A percentile compares a stretch with the other conserved stretches of the same genome.
phyloP scores from a whole-genome alignment of 2,113 vertebrate genomes.

The Poeciliopsis occidentalis region DNA sequence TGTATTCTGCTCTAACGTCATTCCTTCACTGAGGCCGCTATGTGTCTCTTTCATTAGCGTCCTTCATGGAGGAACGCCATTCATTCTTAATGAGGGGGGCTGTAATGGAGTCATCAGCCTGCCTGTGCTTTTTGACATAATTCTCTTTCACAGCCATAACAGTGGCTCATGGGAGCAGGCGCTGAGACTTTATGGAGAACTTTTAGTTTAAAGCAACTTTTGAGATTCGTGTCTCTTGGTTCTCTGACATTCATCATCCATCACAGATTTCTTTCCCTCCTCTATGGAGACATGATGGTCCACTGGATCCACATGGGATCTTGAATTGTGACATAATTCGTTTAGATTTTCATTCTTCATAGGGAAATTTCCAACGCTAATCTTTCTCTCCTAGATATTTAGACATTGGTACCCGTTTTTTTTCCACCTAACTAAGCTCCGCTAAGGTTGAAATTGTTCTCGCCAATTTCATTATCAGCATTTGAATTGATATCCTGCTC shows the following conservation, averaged over 20 bases:
- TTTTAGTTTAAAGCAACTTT: slow-evolving; percentile 1
- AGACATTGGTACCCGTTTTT: slow-evolving; percentile 76
- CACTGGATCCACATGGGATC: slow-evolving; percentile 59
- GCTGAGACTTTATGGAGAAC: slow-evolving; percentile 1
- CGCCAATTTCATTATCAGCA: slow-evolving; percentile 86
- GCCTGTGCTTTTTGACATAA: slow-evolving; percentile 28
- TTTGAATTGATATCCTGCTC: slow-evolving; percentile 81
- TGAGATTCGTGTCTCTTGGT: slow-evolving; percentile 42
- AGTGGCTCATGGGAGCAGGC: slow-evolving; percentile 13
- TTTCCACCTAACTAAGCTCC: slow-evolving; percentile 75
- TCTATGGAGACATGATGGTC: slow-evolving; percentile 65
- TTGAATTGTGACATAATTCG: slow-evolving; percentile 80
- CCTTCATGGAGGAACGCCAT: slow-evolving; percentile 53
- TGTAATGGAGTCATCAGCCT: slow-evolving; percentile 64
- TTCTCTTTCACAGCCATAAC: slow-evolving; percentile 26
- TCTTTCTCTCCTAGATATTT: slow-evolving; percentile 88
- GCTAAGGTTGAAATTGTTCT: slow-evolving; percentile 86
- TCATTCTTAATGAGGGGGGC: slow-evolving; percentile 57
- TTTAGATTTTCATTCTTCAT: slow-evolving; percentile 83
- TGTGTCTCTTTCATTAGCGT: slow-evolving; percentile 73
- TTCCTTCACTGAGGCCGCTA: slow-evolving; percentile 70
- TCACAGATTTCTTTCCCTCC: slow-evolving; percentile 64
- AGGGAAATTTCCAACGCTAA: slow-evolving; percentile 83
- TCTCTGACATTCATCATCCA: slow-evolving; percentile 62
- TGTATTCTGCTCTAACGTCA: slow-evolving; percentile 72